Percentiles rank a stretch among this genome's conserved stretches.
Evolutionary conservation across 1,140 invertebrate species (phyloP).

Genomic region (Oryctes rhinoceros): DNA sequence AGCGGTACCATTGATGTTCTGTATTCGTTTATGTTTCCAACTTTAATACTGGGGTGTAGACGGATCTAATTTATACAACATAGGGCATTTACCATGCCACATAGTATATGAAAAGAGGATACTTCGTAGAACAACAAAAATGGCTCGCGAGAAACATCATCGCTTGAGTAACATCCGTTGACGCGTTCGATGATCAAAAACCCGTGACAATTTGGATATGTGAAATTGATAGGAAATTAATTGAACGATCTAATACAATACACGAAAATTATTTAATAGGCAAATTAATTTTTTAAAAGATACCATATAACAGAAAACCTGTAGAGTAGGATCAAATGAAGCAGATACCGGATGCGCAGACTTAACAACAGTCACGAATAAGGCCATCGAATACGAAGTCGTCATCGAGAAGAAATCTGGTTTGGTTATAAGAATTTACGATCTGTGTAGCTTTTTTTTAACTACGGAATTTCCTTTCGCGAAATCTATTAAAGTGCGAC

Average conservation of each 20-base stretch:
- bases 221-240: no score
- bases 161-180: neutral
- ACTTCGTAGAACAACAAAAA: neutral
- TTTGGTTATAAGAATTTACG: neutral
- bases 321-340: no score
- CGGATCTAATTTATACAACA: neutral
- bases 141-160: neutral
- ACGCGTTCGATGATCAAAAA: neutral
- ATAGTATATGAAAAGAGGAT: neutral
- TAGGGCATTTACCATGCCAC: neutral
- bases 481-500: neutral
- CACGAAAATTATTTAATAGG: no score
- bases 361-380: neutral
- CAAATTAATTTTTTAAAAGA: no score
- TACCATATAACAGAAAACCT: no score
- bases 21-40: conserved; percentile 4
- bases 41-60: neutral
- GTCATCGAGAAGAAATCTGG: neutral
- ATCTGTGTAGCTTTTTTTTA: neutral
- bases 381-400: neutral
- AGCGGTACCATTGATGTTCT: conserved; percentile 1
- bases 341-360: neutral
- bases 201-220: neutral
- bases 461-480: neutral
- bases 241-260: no score